Evolutionary conservation across 2,113 vertebrate species (phyloP), one percentile per base, ranked within the genome.

Genomic region (Alosa alosa): DNA sequence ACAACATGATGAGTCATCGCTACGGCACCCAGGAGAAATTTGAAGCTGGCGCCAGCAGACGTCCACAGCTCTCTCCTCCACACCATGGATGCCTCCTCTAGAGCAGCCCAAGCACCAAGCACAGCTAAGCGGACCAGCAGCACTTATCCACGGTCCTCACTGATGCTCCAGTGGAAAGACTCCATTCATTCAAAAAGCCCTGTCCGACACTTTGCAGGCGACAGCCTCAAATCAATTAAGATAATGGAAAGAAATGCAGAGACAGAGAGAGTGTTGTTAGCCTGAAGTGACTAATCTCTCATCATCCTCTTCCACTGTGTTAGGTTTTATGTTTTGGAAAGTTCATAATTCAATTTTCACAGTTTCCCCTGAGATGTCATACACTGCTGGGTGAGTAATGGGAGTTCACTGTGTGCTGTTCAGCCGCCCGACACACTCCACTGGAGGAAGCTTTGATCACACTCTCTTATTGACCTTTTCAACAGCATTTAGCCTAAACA

Each of bases 1-100:
- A 78, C 72, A 78, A 15, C 72, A 15, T 11, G 13, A 39, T 78
- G 72, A 78, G 31, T 78, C 72, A 78, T 78, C 72, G 31, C 72
- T 39, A 78, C 72, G 72, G 31, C 72, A 78, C 31, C 72, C 36
- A 11, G 72, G 72, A 78, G 72, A 78, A 78, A 78, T 78, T 17
- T 39, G 72, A 36, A 78, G 25, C 25, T 17, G 31, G 36, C 31
- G 72, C 36, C 31, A 78, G 36, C 72, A 78, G 72, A 41, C 13
- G 72, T 39, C 72, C 72, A 15, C 72, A 31, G 11, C 25, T 75
- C 9, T 36, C 25, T 36, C 25, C 64, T 64, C 60, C 60, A n/a
- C 64, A 15, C 20, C 55, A 22, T 6, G 5, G 55, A 22, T 20
- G 55, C 55, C 20, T 22, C 1, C 55, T 22, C 55, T 0, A 6